Base-by-base conservation (phyloP, 2,797 vertebrate species). In the Sebastes kiyomatsui region DNA sequence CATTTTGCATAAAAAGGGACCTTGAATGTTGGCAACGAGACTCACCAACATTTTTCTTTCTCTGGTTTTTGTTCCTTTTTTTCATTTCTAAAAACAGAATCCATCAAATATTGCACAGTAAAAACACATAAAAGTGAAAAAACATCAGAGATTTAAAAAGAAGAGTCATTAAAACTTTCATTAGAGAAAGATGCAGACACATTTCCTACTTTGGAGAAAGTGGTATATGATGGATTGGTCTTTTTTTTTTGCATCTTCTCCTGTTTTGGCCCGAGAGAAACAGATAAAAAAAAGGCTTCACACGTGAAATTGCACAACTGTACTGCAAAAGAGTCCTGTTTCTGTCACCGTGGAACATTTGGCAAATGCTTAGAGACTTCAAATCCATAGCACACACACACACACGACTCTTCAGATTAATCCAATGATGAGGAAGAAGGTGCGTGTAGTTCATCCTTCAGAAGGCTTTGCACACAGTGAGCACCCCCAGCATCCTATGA, bases 81-180 rank as follows among this genome's bases (percentile, higher is more conserved):
- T 72, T 28, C 70, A 25, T 81, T 78, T 71, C 67, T 80, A 82
- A 83, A 91, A 92, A 91, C 71, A 81, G n/a, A 59, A 71, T 76
- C 66, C 76, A 85, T 86, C 80, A 92, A 85, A 89, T 93, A 94
- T 94, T 94, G 90, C 91, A 93, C 91, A 79, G 74, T 93, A 90
- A 90, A 92, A 92, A 89, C 62, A 91, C 70, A 83, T 32, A 82
- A 58, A 86, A 77, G 16, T 80, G 6, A 85, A 86, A 35, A 46
- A 88, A 87, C 66, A 81, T 82, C 13, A 80, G 54, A 72, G 25
- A 73, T 77, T 60, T 76, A 28, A 82, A 82, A 82, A 71, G 13
- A 73, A 32, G 60, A 84, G 65, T 70, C 38, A 72, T 77, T 55
- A 49, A 88, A 88, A 81, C 16, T 30, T 56, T 78, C 62, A 77